Evolutionary conservation across 2,888 invertebrate genomes (phyloP).

Genomic region (Rhopalosiphum nymphaeae): DNA sequence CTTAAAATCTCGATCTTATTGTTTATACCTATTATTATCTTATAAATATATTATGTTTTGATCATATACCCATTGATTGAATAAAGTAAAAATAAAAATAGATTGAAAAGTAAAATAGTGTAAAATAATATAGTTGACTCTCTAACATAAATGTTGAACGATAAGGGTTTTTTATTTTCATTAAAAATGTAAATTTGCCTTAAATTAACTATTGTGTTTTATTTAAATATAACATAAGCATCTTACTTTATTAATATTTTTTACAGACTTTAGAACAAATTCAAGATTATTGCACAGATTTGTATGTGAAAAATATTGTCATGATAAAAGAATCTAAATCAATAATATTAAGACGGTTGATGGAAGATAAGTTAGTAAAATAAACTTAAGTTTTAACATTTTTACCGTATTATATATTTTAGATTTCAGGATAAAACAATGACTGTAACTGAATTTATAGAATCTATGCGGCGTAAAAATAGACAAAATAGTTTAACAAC

Average conservation of each 20-base stretch:
- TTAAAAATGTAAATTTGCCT: background rate
- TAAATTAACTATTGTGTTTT: conserved; percentile 20
- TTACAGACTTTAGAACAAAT: conserved; percentile 76
- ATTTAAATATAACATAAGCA: background rate
- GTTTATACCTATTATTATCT: background rate
- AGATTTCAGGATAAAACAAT: conserved; percentile 78
- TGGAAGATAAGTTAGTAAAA: conserved; percentile 72
- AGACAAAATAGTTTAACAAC: conserved; percentile 39
- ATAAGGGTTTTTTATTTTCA: background rate
- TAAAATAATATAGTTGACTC: too few relatives aligned
- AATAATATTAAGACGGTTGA: conserved; percentile 75
- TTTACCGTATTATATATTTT: conserved; percentile 52
- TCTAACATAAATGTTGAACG: too few relatives aligned
- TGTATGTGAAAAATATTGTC: conserved; percentile 77
- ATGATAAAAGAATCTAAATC: conserved; percentile 76
- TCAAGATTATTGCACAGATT: conserved; percentile 75
- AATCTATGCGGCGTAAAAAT: conserved; percentile 73
- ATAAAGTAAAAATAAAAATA: too few relatives aligned
- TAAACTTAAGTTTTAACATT: background rate
- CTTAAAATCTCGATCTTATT: background rate
- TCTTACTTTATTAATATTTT: background rate
- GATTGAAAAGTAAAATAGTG: too few relatives aligned
- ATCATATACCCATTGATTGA: too few relatives aligned
- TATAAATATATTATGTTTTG: too few relatives aligned
- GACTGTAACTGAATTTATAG: conserved; percentile 76